phyloP scores from a whole-genome alignment of 2,888 invertebrate genomes.

The Panopea generosa region DNA sequence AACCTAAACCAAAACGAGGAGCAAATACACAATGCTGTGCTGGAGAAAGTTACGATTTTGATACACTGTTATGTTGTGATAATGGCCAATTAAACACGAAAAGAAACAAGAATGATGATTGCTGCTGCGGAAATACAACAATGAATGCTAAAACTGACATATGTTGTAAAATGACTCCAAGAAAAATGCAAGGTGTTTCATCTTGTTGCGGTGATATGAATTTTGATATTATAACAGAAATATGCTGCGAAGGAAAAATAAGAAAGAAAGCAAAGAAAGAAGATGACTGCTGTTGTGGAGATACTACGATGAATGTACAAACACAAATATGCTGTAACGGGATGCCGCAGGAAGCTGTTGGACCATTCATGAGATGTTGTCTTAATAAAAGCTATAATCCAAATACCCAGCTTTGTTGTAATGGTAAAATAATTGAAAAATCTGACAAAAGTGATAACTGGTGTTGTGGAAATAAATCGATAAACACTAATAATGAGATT shows the following conservation, averaged over 20 bases:
- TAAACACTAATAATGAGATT: conserved; percentile 34
- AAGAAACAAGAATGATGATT: conserved; percentile 30
- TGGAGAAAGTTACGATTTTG: conserved; percentile 23
- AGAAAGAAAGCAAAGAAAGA: conserved; percentile 11
- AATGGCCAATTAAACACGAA: conserved; percentile 17
- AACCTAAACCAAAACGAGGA: conserved; percentile 24
- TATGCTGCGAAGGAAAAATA: conserved; percentile 30
- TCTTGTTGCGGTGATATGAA: conserved; percentile 34
- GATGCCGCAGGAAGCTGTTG: conserved; percentile 12
- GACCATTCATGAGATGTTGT: conserved; percentile 33
- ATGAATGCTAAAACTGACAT: conserved; percentile 28
- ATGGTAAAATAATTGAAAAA: conserved; percentile 31
- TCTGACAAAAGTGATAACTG: conserved; percentile 33
- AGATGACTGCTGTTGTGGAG: conserved; percentile 43
- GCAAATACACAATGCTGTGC: conserved; percentile 36
- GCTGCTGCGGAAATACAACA: conserved; percentile 39
- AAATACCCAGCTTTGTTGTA: conserved; percentile 33
- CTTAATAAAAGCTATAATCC: conserved; percentile 33
- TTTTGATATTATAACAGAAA: conserved; percentile 20
- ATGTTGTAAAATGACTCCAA: conserved; percentile 30
- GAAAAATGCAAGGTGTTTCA: neutral
- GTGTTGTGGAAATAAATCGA: conserved; percentile 36
- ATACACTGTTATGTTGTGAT: conserved; percentile 34
- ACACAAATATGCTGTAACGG: conserved; percentile 44
- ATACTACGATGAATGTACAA: conserved; percentile 27